Evolutionary conservation across 2,797 vertebrate genomes (phyloP).

Genomic region (Melopsittacus undulatus): DNA sequence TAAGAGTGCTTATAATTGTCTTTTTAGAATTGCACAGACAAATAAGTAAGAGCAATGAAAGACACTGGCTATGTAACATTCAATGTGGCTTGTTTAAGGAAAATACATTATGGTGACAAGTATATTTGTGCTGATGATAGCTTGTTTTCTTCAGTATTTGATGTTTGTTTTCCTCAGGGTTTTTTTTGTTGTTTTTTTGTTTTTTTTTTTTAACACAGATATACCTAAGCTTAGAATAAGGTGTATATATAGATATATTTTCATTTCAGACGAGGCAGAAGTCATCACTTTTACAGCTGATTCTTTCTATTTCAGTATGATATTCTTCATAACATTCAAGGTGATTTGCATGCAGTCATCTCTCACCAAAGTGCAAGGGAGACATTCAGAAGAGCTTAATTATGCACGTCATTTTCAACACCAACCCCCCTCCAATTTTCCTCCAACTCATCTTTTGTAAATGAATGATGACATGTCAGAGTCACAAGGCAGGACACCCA

Average conservation of each 20-base stretch:
- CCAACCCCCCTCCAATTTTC: not conserved
- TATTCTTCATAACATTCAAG: not conserved
- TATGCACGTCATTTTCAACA: not conserved
- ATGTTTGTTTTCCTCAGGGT: not conserved
- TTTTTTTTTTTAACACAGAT: not conserved
- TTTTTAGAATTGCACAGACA: not conserved
- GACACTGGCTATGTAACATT: not conserved
- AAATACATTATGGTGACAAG: not conserved
- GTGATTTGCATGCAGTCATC: not conserved
- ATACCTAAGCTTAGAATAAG: not conserved
- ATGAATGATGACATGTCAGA: constrained; percentile 1
- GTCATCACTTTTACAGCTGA: not conserved
- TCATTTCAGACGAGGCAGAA: not conserved
- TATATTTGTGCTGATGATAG: not conserved
- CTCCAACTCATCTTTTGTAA: constrained; percentile 8
- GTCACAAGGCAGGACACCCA: not conserved
- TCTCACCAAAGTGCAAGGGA: not conserved
- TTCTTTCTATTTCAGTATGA: not conserved
- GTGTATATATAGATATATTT: not conserved
- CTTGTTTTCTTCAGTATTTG: constrained; percentile 27
- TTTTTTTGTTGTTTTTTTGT: not conserved
- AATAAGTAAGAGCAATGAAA: not conserved
- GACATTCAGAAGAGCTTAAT: constrained; percentile 3
- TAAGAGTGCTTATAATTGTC: constrained; percentile 30
- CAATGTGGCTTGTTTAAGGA: not conserved